phyloP scores from a whole-genome alignment of 2,888 invertebrate species.

The Lordiphosa fenestrarum region DNA sequence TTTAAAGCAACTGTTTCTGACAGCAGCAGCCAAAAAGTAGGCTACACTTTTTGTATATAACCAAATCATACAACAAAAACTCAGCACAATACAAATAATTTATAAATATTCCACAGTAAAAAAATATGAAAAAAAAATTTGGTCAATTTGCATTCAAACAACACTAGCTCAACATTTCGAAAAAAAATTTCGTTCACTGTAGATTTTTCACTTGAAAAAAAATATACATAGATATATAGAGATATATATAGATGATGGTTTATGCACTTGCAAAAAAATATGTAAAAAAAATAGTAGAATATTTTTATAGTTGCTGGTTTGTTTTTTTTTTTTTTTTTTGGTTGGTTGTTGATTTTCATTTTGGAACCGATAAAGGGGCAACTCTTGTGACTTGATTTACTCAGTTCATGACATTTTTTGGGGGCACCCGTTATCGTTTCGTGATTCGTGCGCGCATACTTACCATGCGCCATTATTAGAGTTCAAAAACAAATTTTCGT shows the following conservation, averaged over 20 bases:
- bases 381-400: slow-evolving; percentile 12
- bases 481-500: slow-evolving; percentile 21
- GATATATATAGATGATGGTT: too few species aligned
- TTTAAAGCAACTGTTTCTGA: too few species aligned
- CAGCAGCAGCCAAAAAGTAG: slow-evolving; percentile 5
- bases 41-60: slow-evolving; percentile 6
- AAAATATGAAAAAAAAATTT: slow-evolving; percentile 1
- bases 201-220: slow-evolving; percentile 31
- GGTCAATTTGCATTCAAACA: too few species aligned
- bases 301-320: slow-evolving; percentile 6
- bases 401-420: slow-evolving; percentile 12
- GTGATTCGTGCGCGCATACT: slow-evolving; percentile 70
- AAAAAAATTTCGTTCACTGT: slow-evolving; percentile 19
- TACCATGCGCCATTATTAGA: slow-evolving; percentile 64
- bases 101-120: slow-evolving; percentile 12
- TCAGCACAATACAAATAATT: slow-evolving; percentile 1
- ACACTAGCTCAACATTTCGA: slow-evolving; percentile 24
- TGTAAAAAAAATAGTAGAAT: slow-evolving; percentile 7
- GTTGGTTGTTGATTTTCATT: slow-evolving; percentile 16
- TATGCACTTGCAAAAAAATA: slow-evolving; percentile 13
- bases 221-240: not conserved
- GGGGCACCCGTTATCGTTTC: slow-evolving; percentile 68
- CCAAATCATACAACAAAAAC: slow-evolving; percentile 5
- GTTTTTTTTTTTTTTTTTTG: not conserved
- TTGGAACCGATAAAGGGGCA: slow-evolving; percentile 62